Evolutionary conservation across 2,113 vertebrate species (phyloP).

Genomic region (Colinus virginianus): DNA sequence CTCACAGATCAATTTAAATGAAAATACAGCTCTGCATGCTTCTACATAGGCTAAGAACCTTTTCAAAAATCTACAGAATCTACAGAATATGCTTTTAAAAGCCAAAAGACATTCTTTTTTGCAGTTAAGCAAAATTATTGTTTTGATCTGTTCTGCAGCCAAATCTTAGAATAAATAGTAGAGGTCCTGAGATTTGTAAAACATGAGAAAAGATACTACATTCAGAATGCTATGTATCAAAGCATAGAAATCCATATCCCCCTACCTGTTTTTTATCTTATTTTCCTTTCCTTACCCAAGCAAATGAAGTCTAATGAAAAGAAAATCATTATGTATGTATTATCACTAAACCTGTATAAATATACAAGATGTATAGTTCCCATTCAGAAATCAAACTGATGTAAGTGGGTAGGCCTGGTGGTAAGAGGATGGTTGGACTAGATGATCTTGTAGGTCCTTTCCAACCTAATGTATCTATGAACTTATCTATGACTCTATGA

Average conservation of each 20-base stretch:
- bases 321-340: neutral
- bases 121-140: neutral
- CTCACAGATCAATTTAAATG: neutral
- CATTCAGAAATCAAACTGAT: neutral
- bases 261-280: neutral
- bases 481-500: no score
- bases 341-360: neutral
- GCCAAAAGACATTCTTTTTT: neutral
- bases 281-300: neutral
- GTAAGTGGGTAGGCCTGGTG: neutral
- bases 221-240: neutral
- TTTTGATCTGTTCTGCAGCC: neutral
- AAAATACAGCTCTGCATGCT: neutral
- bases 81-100: neutral
- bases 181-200: neutral
- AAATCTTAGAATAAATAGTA: neutral
- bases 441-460: no score
- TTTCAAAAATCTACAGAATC: neutral
- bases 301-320: neutral
- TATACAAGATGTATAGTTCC: neutral
- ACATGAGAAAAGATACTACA: neutral
- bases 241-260: neutral
- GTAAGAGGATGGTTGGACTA: no score
- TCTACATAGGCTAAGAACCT: neutral
- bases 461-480: no score